These are phyloP conservation scores for Myotis pilosus DNA, from an alignment of 2,797 vertebrate species.

Conservation along the genomic window DNA sequence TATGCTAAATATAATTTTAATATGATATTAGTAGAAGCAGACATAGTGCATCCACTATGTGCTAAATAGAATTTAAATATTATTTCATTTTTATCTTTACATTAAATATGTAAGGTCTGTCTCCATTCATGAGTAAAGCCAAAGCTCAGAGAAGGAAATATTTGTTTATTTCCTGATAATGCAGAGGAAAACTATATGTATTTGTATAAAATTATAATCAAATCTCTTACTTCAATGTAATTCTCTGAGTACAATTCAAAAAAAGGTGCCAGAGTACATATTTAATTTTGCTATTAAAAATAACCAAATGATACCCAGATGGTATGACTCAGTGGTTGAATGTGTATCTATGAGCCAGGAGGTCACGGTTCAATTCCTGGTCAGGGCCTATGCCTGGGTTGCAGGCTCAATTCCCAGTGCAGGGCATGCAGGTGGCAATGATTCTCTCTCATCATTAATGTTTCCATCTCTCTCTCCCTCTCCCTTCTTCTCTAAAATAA, in stretches of 20 bases:
- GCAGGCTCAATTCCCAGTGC: no score
- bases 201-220: not conserved
- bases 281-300: not conserved
- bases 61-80: not conserved
- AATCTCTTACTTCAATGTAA: not conserved
- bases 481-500: no score
- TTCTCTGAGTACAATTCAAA: not conserved
- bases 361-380: no score
- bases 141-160: not conserved
- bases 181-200: not conserved
- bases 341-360: no score
- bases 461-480: no score
- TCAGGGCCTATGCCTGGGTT: no score
- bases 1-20: constrained; percentile 1
- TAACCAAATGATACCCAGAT: no score
- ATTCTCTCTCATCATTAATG: no score
- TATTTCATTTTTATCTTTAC: not conserved
- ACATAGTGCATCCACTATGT: not conserved
- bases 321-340: no score
- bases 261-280: not conserved
- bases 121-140: not conserved
- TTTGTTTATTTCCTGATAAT: constrained; percentile 2
- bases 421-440: no score
- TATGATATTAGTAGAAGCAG: not conserved
- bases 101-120: not conserved